Base-by-base conservation (phyloP, 2,888 invertebrate species). In the Fissipunctia ypsillon region DNA sequence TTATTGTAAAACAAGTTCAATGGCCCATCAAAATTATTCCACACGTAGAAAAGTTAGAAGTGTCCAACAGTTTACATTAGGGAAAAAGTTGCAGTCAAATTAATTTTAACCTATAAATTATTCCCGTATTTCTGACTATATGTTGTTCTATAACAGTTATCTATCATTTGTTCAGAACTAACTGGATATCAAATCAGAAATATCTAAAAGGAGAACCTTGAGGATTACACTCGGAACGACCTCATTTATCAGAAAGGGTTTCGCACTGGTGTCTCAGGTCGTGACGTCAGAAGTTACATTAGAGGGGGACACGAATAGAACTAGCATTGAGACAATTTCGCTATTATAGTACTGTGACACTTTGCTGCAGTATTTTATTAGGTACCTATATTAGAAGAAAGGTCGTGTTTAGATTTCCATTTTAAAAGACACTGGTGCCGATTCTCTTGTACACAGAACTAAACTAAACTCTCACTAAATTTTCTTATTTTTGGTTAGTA, bases 191-290 rank as follows among this genome's bases (percentile, higher is more conserved):
- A 3, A 65, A n/a, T 48, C 22, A 31, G 31, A 45, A 22, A 52
- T 64, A 25, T 63, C 25, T 63, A 3, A 67, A 63, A 57, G 2
- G 16, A 22, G 5, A 63, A 73, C 25, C 28, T 45, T 48, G 7
- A 38, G 31, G 31, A 48, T 41, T 67, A 41, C 35, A 31, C 22
- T 59, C 31, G 35, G 41, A 54, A 48, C 22, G 52, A 61, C 43
- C 52, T 77, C 60, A 64, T 73, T 68, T 79, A 54, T 64, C 48
- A 68, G 43, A 79, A 78, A 79, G 68, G 68, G 28, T 67, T 75
- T 59, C 38, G 38, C n/a, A 43, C 31, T 31, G 38, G 22, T 52
- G 31, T 52, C n/a, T 22, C 31, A 35, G 25, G 9, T 28, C 16
- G 45, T 78, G 56, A 78, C 79, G 50, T 73, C 78, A 63, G 28